Evolutionary conservation across 2,888 invertebrate genomes (phyloP), one percentile per base, ranked within the genome.

Genomic region (Lepidonotus clava): DNA sequence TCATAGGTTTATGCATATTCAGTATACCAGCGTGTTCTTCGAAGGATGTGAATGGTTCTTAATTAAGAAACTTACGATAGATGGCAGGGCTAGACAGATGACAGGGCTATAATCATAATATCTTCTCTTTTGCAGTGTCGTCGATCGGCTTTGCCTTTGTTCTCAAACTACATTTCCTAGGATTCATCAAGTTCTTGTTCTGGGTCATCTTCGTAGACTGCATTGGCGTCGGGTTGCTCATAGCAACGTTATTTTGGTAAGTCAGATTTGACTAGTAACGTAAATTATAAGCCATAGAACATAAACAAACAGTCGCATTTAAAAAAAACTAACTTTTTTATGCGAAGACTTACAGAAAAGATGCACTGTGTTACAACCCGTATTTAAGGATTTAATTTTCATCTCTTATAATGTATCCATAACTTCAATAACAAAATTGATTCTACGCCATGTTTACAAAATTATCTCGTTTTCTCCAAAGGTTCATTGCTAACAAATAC

Each of bases 201-300:
- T 98, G 98, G 95, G 97, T 98, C 34, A 96, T 98, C 83, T 97
- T 98, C 93, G 96, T 99, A 21, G 99, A 99, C 95, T 99, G 98
- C 93, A 97, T 99, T 89, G 97, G 97, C 87, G 96, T 96, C 83
- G 99, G 98, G 5, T 94, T 98, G 66, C 94, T 98, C 36, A 96
- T 98, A 80, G 98, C 98, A 38, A 97, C 98, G 40, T 93, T 97
- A 87, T 96, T 98, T 91, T 99, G 99, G 99, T 97, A 95, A 94
- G 95, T 71, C 8, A 56, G n/a, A n/a, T n/a, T n/a, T n/a, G n/a
- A n/a, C n/a, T n/a, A n/a, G n/a, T n/a, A n/a, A n/a, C n/a, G n/a
- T n/a, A n/a, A n/a, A n/a, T n/a, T n/a, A n/a, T n/a, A n/a, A n/a
- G n/a, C n/a, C n/a, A n/a, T n/a, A n/a, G n/a, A n/a, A n/a, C n/a